Base-by-base conservation (phyloP, 2,888 invertebrate species). In the Drosophila diplacantha region DNA sequence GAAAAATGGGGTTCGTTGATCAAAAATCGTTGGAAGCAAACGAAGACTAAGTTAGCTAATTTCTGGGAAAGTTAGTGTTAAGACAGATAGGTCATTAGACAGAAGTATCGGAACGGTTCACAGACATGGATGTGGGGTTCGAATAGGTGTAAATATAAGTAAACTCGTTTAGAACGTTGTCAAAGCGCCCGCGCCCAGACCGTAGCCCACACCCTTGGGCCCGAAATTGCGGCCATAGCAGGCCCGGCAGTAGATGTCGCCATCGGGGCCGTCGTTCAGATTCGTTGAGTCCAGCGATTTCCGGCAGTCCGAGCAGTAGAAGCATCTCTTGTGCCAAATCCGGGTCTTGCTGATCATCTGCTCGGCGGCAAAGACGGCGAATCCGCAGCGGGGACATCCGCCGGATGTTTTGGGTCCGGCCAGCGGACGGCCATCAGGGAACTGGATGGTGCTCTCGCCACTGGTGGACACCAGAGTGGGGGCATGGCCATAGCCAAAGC, bases 311-410 rank as follows among this genome's bases (percentile, higher is more conserved):
- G 92, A 92, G 89, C 98, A 98, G 89, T 93, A 93, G 92, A 98
- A 98, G 91, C 98, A 98, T 78, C 94, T 90, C 89, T 93, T 96
- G 90, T 98, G 98, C 95, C 95, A 96, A 85, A 94, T 90, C 86
- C 94, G 93, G 89, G 94, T 95, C 90, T 96, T 97, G 89, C 96
- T 97, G 90, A 96, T 92, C 94, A 97, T 96, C 89, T 97, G 96
- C 91, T 98, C 98, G 56, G 98, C 98, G 75, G 96, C 96, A 89
- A 95, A 98, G 3, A 98, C 98, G 51, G 94, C 93, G 89, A 93
- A 96, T 22, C 96, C 95, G 89, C 97, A 97, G 54, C 96, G 92
- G 14, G 93, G 93, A 88, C 97, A 97, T 20, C 95, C 96, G 74
- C 93, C 91, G 29, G 92, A 92, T 44, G 94, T 93, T 86, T 94